Base-by-base conservation (phyloP, 2,797 vertebrate genomes). In the Delichon dasypus region DNA sequence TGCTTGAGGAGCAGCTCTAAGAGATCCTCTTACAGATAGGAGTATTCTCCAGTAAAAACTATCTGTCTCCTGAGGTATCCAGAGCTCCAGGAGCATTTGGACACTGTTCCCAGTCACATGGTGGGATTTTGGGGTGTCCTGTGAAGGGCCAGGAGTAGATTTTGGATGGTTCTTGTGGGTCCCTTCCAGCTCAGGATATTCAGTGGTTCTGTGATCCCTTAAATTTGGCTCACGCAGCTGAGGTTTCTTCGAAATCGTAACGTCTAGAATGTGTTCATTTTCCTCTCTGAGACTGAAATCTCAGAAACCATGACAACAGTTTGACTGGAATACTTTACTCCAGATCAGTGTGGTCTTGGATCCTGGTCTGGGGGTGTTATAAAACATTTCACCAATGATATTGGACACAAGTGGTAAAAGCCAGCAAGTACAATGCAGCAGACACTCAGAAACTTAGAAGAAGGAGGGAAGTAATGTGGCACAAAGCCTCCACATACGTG, bases 401-500 rank as follows among this genome's bases (percentile, higher is more conserved):
- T 1, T 11, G 11, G 38, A 30, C 19, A 6, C 1, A 1, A 71
- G 47, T 20, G 34, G 34, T 30, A 38, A 81, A 42, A 70, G 21
- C 11, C 48, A 72, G 50, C 5, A 3, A 44, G 19, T 53, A 27
- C 64, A 44, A 8, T 4, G 27, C 81, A 79, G 50, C 25, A 53
- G 36, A 65, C 38, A 7, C 61, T 42, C 45, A 7, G 4, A 34
- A 38, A 34, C 25, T 9, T 55, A 66, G 40, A 64, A 42, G 57
- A 26, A 85, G 34, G 42, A 72, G 60, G 27, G 67, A 55, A 67
- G 21, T 17, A 11, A 36, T 2, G 9, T 2, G 40, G 44, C 11
- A 50, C 5, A 9, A 5, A 12, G 40, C 16, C 53, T 10, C 36
- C 14, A 7, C 5, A 0, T 4, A 1, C 2, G 17, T 47, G 18